Conservation (phyloP, 1,140 invertebrate genomes). For the Meloidogyne exigua region DNA sequence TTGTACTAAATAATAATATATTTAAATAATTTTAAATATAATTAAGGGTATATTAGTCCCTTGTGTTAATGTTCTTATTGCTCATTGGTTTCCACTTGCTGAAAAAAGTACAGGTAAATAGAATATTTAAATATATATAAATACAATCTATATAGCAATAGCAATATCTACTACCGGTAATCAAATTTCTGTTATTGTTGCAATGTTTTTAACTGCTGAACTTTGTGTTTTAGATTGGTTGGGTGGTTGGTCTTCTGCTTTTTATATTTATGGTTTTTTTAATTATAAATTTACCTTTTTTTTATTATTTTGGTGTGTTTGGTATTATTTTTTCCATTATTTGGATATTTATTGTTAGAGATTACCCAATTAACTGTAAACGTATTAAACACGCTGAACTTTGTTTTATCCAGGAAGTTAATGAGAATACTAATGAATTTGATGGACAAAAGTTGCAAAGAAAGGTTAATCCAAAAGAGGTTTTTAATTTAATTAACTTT, state of each 20-base stretch:
- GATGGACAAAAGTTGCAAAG: not conserved
- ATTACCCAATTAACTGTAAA: constrained; percentile 46
- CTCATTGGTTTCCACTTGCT: constrained; percentile 56
- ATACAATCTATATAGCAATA: constrained; percentile 8
- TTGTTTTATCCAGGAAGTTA: constrained; percentile 37
- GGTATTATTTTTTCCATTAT: constrained; percentile 51
- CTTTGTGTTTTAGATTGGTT: constrained; percentile 56
- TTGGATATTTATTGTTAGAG: constrained; percentile 51
- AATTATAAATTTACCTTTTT: constrained; percentile 13
- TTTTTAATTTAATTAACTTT: constrained; percentile 25
- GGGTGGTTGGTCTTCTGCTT: constrained; percentile 58
- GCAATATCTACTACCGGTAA: constrained; percentile 62
- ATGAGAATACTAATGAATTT: not conserved
- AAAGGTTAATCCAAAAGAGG: not conserved
- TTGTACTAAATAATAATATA: too few species aligned
- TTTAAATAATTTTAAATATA: not conserved
- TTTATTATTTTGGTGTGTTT: constrained; percentile 44
- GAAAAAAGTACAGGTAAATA: constrained; percentile 57
- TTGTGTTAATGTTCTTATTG: constrained; percentile 60
- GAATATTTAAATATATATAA: not conserved
- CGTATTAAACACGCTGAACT: constrained; percentile 44
- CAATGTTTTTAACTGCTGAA: constrained; percentile 61
- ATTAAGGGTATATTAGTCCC: constrained; percentile 57
- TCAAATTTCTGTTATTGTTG: constrained; percentile 61
- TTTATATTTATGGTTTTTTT: constrained; percentile 54